Evolutionary conservation across 2,888 invertebrate genomes (phyloP).

Genomic region (Ommatoiulus sabulosus): DNA sequence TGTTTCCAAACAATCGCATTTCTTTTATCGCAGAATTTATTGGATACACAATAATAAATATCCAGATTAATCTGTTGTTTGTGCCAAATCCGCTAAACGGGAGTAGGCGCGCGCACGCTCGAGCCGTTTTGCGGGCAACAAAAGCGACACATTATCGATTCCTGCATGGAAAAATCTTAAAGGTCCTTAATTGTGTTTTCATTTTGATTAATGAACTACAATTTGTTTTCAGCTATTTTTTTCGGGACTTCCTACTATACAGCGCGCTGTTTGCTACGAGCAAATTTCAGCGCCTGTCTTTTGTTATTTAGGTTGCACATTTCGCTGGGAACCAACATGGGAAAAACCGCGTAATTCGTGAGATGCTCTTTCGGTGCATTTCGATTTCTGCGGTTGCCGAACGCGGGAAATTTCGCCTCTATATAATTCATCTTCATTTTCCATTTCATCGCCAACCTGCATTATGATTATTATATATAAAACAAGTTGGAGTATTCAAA

Average conservation of each 20-base stretch:
- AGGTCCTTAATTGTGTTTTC: constrained; percentile 47
- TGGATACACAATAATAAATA: constrained; percentile 48
- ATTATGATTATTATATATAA: constrained; percentile 18
- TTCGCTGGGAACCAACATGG: constrained; percentile 8
- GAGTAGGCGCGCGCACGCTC: neutral
- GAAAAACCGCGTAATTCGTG: constrained; percentile 42
- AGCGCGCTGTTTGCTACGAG: neutral
- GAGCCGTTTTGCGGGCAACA: neutral
- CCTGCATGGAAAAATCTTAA: constrained; percentile 27
- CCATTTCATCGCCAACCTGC: neutral
- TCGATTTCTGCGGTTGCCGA: constrained; percentile 16
- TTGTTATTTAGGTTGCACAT: neutral
- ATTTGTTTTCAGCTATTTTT: constrained; percentile 2
- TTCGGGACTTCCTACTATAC: neutral
- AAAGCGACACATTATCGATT: neutral
- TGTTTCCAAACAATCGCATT: constrained; percentile 24
- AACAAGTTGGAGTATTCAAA: neutral
- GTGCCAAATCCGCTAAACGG: constrained; percentile 13
- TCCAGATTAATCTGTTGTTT: constrained; percentile 47
- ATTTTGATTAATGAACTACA: constrained; percentile 44
- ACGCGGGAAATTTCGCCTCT: neutral
- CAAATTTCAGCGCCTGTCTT: neutral
- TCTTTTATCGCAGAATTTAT: constrained; percentile 33
- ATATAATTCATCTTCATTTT: constrained; percentile 32
- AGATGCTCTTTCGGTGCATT: neutral